A percentile compares a stretch with the other conserved stretches of the same genome.
Evolutionary conservation across 1,140 invertebrate genomes (phyloP).

Genomic region (Spodoptera litura): DNA sequence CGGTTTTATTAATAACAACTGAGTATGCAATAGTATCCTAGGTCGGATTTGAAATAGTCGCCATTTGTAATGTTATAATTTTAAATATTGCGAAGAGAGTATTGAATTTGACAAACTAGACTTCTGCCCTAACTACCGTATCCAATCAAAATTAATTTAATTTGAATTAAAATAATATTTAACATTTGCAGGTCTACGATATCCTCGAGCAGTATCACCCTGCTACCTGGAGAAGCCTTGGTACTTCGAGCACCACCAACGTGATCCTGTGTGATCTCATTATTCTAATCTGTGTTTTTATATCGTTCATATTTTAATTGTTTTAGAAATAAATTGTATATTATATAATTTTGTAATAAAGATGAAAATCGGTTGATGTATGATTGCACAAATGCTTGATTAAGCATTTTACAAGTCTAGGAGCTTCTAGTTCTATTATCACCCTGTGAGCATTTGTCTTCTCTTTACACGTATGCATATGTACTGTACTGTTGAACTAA

Average conservation of each 20-base stretch:
- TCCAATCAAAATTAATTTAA: background rate
- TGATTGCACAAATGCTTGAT: too few species aligned
- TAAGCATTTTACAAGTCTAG: too few species aligned
- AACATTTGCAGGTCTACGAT: slow-evolving; percentile 67
- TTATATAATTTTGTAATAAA: too few species aligned
- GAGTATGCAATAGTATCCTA: too few species aligned
- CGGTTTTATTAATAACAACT: background rate
- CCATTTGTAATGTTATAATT: background rate
- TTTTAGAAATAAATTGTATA: too few species aligned
- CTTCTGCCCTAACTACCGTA: too few species aligned
- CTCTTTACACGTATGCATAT: background rate
- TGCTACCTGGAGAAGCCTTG: slow-evolving; percentile 72
- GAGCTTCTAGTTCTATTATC: too few species aligned
- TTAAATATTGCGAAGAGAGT: background rate
- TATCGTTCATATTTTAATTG: too few species aligned
- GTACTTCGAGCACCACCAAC: slow-evolving; percentile 63
- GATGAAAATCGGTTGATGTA: too few species aligned
- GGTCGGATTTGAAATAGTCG: background rate
- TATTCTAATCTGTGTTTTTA: too few species aligned
- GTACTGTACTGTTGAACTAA: background rate
- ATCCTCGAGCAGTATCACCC: slow-evolving; percentile 51
- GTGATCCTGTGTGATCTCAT: background rate
- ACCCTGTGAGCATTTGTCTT: background rate
- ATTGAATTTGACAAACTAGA: background rate
- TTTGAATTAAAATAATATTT: background rate